Conservation (phyloP, 2,113 vertebrate species). For the Ammodytes marinus region DNA sequence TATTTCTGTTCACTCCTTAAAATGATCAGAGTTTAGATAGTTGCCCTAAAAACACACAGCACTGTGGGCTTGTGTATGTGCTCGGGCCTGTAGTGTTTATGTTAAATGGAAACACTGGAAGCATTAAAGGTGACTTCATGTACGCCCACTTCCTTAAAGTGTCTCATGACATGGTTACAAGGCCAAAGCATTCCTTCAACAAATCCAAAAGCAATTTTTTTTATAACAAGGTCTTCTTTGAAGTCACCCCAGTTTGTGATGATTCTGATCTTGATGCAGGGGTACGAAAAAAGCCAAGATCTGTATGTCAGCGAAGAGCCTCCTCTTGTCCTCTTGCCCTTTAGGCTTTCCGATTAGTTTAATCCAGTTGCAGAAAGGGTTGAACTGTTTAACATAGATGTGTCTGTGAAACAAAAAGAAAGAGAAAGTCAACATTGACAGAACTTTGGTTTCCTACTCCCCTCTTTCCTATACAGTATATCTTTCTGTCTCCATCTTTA, state of each 20-base stretch:
- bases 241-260: conserved; percentile 30
- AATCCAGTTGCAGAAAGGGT: conserved; percentile 42
- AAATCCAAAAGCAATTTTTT: conserved; percentile 28
- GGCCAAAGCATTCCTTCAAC: conserved; percentile 35
- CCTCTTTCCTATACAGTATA: conserved; percentile 35
- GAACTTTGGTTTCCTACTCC: conserved; percentile 39
- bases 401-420: conserved; percentile 59
- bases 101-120: conserved; percentile 35
- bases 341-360: conserved; percentile 47
- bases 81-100: conserved; percentile 32
- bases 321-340: conserved; percentile 40
- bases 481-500: conserved; percentile 48
- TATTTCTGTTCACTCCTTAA: background rate
- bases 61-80: background rate
- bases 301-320: conserved; percentile 14
- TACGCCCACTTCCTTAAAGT: conserved; percentile 19
- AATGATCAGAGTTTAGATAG: background rate
- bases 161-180: conserved; percentile 18
- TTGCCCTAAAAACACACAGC: background rate
- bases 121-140: background rate
- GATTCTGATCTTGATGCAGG: conserved; percentile 49
- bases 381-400: conserved; percentile 30
- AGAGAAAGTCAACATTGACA: conserved; percentile 54
- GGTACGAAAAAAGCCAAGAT: conserved; percentile 15
- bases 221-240: conserved; percentile 29